Evolutionary conservation across 2,888 invertebrate genomes (phyloP).

Genomic region (Cyrtodaria siliqua): DNA sequence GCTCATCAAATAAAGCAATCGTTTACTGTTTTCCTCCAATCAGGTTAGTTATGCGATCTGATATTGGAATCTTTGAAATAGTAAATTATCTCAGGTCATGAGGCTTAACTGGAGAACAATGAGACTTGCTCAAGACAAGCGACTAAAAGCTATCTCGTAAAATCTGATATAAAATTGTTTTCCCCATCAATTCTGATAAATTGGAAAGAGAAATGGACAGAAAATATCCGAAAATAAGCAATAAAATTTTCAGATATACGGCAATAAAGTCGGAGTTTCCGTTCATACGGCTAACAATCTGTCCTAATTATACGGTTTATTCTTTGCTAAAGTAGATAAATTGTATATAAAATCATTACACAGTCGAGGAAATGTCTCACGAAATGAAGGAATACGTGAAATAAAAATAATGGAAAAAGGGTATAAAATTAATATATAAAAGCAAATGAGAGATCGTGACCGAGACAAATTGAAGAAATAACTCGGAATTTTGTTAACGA

Average conservation of each 20-base stretch:
- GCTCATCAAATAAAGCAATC: slow-evolving; percentile 58
- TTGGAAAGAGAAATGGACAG: slow-evolving; percentile 62
- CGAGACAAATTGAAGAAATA: slow-evolving; percentile 23
- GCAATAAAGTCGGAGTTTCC: slow-evolving; percentile 53
- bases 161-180: slow-evolving; percentile 68
- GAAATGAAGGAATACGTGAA: slow-evolving; percentile 37
- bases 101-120: slow-evolving; percentile 51
- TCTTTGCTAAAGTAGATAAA: slow-evolving; percentile 53
- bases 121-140: slow-evolving; percentile 52
- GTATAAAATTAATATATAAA: slow-evolving; percentile 59
- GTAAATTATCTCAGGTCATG: slow-evolving; percentile 61
- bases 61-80: slow-evolving; percentile 63
- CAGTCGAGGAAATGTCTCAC: slow-evolving; percentile 41
- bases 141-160: slow-evolving; percentile 68
- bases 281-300: slow-evolving; percentile 30
- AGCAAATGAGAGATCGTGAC: slow-evolving; percentile 5
- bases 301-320: slow-evolving; percentile 52
- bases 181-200: slow-evolving; percentile 62
- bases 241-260: slow-evolving; percentile 64
- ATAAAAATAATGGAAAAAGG: slow-evolving; percentile 49
- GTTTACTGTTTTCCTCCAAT: slow-evolving; percentile 59
- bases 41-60: slow-evolving; percentile 58
- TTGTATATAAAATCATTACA: slow-evolving; percentile 66
- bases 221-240: slow-evolving; percentile 69
- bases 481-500: neutral